Evolutionary conservation across 2,797 vertebrate genomes (phyloP).

Genomic region (Merluccius polli): DNA sequence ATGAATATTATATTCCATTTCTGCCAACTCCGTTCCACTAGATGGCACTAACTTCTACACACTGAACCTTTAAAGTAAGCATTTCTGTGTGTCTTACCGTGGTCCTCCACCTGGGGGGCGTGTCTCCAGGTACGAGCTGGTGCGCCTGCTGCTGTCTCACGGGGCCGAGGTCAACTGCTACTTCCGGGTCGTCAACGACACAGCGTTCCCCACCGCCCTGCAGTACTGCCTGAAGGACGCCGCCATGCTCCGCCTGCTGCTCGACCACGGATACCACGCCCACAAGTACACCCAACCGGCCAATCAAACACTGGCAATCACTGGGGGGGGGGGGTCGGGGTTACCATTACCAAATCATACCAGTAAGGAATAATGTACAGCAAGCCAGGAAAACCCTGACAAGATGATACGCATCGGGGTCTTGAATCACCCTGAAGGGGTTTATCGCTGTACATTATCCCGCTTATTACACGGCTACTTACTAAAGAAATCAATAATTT

Average conservation of each 20-base stretch:
- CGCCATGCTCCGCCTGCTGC: conserved; percentile 80
- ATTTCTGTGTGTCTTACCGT: background rate
- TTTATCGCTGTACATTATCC: too few species aligned
- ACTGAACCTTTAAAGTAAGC: too few species aligned
- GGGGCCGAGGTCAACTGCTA: conserved; percentile 85
- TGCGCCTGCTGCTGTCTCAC: conserved; percentile 74
- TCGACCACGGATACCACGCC: conserved; percentile 80
- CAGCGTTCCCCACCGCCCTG: conserved; percentile 80
- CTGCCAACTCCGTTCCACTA: too few species aligned
- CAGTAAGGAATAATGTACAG: too few species aligned
- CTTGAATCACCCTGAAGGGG: too few species aligned
- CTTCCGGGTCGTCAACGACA: conserved; percentile 80
- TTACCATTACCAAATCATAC: background rate
- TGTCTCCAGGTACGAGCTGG: conserved; percentile 69
- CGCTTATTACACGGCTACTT: too few species aligned
- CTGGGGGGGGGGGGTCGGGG: too few species aligned
- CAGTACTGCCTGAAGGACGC: conserved; percentile 82
- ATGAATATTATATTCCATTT: too few species aligned
- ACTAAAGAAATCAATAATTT: too few species aligned
- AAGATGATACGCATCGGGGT: too few species aligned
- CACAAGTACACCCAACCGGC: conserved; percentile 45
- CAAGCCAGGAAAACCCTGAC: too few species aligned
- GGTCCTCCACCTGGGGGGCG: background rate
- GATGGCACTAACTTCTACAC: too few species aligned
- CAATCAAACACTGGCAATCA: background rate